Evolutionary conservation across 1,140 invertebrate species (phyloP).

Genomic region (Orussus abietinus): DNA sequence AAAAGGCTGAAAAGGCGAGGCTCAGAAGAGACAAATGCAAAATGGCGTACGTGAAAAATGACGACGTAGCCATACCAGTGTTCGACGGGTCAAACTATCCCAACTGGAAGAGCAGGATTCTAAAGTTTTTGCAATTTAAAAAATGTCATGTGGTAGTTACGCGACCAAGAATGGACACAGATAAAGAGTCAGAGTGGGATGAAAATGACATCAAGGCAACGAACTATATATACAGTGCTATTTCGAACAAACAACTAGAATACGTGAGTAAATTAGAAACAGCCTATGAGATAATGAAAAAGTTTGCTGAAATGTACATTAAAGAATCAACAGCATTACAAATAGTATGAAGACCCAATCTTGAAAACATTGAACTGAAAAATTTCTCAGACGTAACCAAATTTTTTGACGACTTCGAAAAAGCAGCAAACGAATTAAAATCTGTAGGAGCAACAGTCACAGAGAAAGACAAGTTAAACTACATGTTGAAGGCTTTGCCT

Average conservation of each 20-base stretch:
- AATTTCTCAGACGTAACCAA: constrained; percentile 13
- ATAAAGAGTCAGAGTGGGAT: constrained; percentile 17
- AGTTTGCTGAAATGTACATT: constrained; percentile 26
- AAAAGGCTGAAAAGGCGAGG: too few relatives aligned
- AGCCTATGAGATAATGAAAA: constrained; percentile 24
- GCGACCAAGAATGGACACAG: too few relatives aligned
- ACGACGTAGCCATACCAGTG: constrained; percentile 7
- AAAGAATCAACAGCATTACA: constrained; percentile 30
- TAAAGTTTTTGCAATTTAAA: constrained; percentile 14
- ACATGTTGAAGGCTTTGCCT: constrained; percentile 36
- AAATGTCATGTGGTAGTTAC: constrained; percentile 13
- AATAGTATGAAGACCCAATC: constrained; percentile 26
- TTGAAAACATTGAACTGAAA: constrained; percentile 28
- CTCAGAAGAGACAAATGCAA: too few relatives aligned
- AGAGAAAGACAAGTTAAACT: constrained; percentile 36
- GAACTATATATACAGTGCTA: constrained; percentile 24
- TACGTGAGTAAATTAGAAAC: constrained; percentile 19
- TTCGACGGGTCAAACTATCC: background rate
- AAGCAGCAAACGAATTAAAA: constrained; percentile 28
- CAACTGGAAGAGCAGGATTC: constrained; percentile 7
- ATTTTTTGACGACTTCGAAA: constrained; percentile 36
- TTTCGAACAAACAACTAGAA: constrained; percentile 26
- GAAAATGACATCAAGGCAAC: constrained; percentile 19
- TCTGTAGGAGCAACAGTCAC: constrained; percentile 23
- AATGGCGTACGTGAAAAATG: background rate